Evolutionary conservation across 2,888 invertebrate species (phyloP).

Genomic region (Sinopyrophorus schimmeli): DNA sequence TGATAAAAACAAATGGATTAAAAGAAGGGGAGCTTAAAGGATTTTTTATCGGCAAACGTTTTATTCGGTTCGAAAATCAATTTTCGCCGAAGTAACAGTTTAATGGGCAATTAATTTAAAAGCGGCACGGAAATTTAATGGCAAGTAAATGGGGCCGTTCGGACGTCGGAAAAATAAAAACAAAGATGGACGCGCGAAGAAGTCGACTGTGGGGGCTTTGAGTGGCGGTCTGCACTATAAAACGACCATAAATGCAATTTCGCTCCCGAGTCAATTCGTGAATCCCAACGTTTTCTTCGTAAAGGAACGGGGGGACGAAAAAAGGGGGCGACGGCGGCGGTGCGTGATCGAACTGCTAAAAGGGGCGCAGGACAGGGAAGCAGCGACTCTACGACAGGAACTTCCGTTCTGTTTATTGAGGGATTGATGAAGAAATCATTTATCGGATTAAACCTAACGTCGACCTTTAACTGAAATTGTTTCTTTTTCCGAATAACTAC

Average conservation of each 20-base stretch:
- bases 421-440: constrained; percentile 28
- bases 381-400: constrained; percentile 4
- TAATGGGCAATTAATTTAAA: constrained; percentile 10
- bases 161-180: constrained; percentile 17
- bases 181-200: constrained; percentile 22
- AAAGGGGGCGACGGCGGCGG: too few relatives aligned
- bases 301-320: constrained; percentile 30
- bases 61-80: not conserved
- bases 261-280: constrained; percentile 35
- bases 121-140: constrained; percentile 8
- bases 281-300: constrained; percentile 30
- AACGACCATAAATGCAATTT: constrained; percentile 38
- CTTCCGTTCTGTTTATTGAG: constrained; percentile 26
- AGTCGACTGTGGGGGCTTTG: constrained; percentile 10
- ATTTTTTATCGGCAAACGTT: too few relatives aligned
- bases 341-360: constrained; percentile 28
- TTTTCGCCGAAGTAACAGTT: constrained; percentile 1
- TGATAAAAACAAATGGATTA: too few relatives aligned
- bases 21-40: too few relatives aligned
- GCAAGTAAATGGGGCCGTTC: constrained; percentile 8
- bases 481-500: not conserved
- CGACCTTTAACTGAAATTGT: constrained; percentile 9
- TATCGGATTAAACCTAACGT: constrained; percentile 18
- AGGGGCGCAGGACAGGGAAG: constrained; percentile 12
- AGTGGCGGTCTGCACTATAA: constrained; percentile 28